phyloP scores from a whole-genome alignment of 37 sponge, comb jelly and placozoan species.

The Oopsacas minuta region DNA sequence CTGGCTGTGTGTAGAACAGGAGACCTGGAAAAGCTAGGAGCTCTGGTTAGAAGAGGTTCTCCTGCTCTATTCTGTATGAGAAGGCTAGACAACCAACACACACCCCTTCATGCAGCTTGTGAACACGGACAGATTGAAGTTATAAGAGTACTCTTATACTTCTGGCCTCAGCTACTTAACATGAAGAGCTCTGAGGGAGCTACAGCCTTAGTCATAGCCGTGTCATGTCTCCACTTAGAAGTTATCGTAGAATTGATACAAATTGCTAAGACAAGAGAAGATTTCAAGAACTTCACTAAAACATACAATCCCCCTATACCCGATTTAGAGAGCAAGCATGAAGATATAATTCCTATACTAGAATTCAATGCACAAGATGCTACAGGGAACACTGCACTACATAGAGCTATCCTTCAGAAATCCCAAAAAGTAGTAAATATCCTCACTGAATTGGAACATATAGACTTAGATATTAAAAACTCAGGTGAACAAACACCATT shows the following conservation, averaged over 20 bases:
- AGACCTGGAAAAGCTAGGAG: background rate
- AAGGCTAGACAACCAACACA: background rate
- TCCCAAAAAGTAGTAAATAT: background rate
- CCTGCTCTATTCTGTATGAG: background rate
- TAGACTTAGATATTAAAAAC: background rate
- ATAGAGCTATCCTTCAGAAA: background rate
- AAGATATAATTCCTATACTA: background rate
- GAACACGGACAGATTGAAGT: background rate
- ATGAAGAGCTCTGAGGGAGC: background rate
- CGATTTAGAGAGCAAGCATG: background rate
- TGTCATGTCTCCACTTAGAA: background rate
- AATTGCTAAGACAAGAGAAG: background rate
- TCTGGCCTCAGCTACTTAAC: constrained; percentile 13
- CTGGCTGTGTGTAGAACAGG: background rate
- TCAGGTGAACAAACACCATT: background rate
- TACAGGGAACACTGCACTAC: background rate
- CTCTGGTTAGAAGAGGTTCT: background rate
- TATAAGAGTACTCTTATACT: background rate
- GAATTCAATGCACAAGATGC: background rate
- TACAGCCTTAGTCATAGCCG: background rate
- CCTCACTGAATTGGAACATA: background rate
- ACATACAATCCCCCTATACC: background rate
- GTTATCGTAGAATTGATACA: background rate
- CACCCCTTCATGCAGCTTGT: background rate
- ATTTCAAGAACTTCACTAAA: background rate